phyloP scores from a whole-genome alignment of 2,113 vertebrate species.

The Dipodomys merriami region DNA sequence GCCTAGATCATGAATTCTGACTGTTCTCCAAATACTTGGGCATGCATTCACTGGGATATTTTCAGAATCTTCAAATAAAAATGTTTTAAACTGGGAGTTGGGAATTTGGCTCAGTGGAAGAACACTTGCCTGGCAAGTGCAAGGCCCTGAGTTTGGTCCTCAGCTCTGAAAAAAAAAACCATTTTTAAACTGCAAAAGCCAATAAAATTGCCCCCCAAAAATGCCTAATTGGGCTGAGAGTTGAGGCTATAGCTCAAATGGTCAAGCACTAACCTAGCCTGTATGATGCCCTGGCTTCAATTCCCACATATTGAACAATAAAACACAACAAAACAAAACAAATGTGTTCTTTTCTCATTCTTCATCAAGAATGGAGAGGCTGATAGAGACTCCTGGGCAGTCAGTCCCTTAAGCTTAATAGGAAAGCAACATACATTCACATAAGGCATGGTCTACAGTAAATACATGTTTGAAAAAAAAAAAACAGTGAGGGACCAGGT shows the following conservation, averaged over 20 bases:
- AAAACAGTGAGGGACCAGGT: neutral
- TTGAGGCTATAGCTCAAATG: no score
- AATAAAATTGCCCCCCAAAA: neutral
- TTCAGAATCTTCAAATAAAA: neutral
- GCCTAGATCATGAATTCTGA: neutral
- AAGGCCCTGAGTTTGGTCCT: no score
- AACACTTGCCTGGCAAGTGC: no score
- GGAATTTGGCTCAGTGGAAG: no score
- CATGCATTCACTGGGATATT: neutral
- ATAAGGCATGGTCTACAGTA: no score
- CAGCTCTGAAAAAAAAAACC: no score
- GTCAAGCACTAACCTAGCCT: no score
- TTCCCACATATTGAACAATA: no score
- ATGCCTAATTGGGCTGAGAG: no score
- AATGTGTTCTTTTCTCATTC: neutral
- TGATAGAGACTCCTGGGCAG: no score
- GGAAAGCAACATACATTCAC: neutral
- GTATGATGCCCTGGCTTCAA: no score
- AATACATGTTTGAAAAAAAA: neutral
- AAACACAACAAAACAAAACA: no score
- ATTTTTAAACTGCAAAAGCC: neutral
- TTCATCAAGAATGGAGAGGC: neutral
- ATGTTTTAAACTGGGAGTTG: neutral
- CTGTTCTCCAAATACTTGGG: neutral
- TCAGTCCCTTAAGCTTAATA: neutral